Conservation (phyloP, 1,140 invertebrate genomes). For the Zeugodacus cucurbitae region DNA sequence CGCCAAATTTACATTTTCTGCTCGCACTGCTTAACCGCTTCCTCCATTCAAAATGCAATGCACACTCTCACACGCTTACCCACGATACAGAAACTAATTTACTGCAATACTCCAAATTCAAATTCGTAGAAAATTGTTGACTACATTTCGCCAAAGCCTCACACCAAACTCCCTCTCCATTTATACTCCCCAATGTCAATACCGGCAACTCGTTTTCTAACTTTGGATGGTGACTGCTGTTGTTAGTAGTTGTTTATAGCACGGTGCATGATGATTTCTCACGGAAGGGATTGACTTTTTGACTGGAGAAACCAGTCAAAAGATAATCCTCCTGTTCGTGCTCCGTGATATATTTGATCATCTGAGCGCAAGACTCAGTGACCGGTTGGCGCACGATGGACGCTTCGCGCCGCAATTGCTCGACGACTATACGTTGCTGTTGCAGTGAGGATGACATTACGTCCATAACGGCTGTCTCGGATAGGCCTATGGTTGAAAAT, state of each 20-base stretch:
- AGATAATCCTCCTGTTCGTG: conserved; percentile 95
- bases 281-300: conserved; percentile 97
- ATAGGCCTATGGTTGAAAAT: conserved; percentile 78
- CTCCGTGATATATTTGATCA: conserved; percentile 92
- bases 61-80: background rate
- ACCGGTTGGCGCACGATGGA: conserved; percentile 86
- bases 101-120: background rate
- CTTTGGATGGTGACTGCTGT: background rate
- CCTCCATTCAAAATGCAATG: background rate
- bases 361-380: conserved; percentile 92
- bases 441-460: conserved; percentile 91
- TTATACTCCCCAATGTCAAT: background rate
- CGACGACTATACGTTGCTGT: conserved; percentile 91
- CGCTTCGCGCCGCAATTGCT: conserved; percentile 92
- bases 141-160: background rate
- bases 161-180: background rate
- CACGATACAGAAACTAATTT: background rate
- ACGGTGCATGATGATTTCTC: conserved; percentile 94
- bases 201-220: background rate
- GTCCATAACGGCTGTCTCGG: conserved; percentile 86
- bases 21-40: background rate
- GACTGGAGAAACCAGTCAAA: conserved; percentile 94
- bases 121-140: background rate
- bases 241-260: conserved; percentile 72
- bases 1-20: background rate